Evolutionary conservation across 2,888 invertebrate genomes (phyloP).

Genomic region (Colostygia pectinataria): DNA sequence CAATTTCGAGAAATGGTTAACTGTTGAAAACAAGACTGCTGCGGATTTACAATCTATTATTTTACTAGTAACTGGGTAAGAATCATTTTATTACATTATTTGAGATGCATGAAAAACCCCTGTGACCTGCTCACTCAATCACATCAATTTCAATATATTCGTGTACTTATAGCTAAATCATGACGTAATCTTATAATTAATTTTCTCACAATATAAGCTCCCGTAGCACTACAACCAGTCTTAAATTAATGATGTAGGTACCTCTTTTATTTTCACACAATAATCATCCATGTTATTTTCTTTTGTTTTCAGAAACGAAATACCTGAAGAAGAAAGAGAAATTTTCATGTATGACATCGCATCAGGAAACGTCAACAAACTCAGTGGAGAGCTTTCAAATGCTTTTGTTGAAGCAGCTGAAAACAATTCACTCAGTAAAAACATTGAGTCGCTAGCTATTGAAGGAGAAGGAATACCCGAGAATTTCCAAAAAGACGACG

Average conservation of each 20-base stretch:
- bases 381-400: constrained; percentile 91
- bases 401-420: constrained; percentile 95
- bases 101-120: too few relatives aligned
- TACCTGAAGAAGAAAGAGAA: constrained; percentile 84
- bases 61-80: constrained; percentile 91
- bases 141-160: too few relatives aligned
- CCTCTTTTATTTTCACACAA: too few relatives aligned
- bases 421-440: constrained; percentile 88
- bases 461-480: constrained; percentile 77
- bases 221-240: too few relatives aligned
- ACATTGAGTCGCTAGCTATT: constrained; percentile 82
- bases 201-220: too few relatives aligned
- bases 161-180: too few relatives aligned
- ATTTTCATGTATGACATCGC: constrained; percentile 94
- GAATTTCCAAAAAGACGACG: constrained; percentile 61
- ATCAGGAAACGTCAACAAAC: constrained; percentile 88
- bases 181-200: too few relatives aligned
- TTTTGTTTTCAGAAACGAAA: constrained; percentile 69
- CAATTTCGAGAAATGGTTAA: constrained; percentile 91
- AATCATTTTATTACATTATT: constrained; percentile 6
- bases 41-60: constrained; percentile 91
- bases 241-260: too few relatives aligned
- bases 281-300: too few relatives aligned
- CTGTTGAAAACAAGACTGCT: constrained; percentile 88
- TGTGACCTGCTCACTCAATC: too few relatives aligned